A percentile compares a stretch with the other conserved stretches of the same genome.
phyloP scores from a whole-genome alignment of 1,140 invertebrate species.

The Elymnias hypermnestra region DNA sequence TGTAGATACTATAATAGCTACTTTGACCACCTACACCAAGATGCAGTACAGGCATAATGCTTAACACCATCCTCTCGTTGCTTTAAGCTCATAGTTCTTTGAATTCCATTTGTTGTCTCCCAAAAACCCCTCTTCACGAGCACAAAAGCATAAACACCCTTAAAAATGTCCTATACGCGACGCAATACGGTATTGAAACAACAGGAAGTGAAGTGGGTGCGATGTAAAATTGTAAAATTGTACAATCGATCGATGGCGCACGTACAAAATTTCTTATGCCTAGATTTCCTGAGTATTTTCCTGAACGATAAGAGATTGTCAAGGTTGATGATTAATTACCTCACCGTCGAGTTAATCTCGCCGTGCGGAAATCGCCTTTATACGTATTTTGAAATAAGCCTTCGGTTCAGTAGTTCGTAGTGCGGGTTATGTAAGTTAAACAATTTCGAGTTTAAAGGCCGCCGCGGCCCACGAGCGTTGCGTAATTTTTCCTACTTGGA shows the following conservation, averaged over 20 bases:
- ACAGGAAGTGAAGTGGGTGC: neutral
- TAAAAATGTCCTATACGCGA: too few relatives aligned
- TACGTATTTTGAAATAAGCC: slow-evolving; percentile 24
- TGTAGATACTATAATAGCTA: too few relatives aligned
- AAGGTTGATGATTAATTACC: slow-evolving; percentile 45
- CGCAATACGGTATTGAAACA: neutral
- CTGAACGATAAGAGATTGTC: slow-evolving; percentile 51
- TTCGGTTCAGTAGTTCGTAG: neutral
- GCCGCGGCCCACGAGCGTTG: neutral
- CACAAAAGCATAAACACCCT: too few relatives aligned
- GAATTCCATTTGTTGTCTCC: too few relatives aligned
- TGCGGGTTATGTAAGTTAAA: slow-evolving; percentile 1
- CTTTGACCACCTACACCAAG: too few relatives aligned
- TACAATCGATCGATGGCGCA: slow-evolving; percentile 1
- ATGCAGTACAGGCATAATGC: too few relatives aligned
- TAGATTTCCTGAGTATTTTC: slow-evolving; percentile 43
- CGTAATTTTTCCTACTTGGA: neutral
- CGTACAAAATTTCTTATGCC: slow-evolving; percentile 20
- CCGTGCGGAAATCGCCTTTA: slow-evolving; percentile 36
- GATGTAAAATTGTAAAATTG: slow-evolving; percentile 2
- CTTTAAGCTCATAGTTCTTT: too few relatives aligned
- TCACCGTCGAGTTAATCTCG: slow-evolving; percentile 32
- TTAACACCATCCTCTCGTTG: too few relatives aligned
- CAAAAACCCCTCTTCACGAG: too few relatives aligned
- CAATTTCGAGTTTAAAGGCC: slow-evolving; percentile 1